These are phyloP conservation scores for Cepaea nemoralis DNA, from an alignment of 1,140 invertebrate species.

Conservation along the genomic window DNA sequence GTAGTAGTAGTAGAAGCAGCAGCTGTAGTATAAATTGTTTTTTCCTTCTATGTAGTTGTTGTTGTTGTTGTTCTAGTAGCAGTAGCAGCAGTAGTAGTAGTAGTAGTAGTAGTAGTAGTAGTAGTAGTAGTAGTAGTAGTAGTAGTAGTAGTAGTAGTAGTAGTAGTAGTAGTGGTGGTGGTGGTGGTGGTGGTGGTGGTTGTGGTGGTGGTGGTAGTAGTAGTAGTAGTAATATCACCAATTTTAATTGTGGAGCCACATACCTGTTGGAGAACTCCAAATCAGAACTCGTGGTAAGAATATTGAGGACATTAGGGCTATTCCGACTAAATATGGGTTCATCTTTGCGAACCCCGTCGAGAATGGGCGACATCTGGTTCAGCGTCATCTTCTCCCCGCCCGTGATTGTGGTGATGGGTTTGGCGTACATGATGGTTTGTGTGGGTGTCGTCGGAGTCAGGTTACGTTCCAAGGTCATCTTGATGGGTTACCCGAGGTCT, in stretches of 20 bases:
- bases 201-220: too few species aligned
- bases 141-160: too few species aligned
- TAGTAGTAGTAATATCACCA: background rate
- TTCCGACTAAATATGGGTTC: constrained; percentile 71
- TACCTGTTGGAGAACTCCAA: constrained; percentile 71
- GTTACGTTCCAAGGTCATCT: constrained; percentile 66
- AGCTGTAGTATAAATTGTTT: background rate
- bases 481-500: constrained; percentile 14
- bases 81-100: too few species aligned
- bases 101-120: too few species aligned
- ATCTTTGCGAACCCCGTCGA: constrained; percentile 62
- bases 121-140: too few species aligned
- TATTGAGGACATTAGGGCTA: constrained; percentile 69
- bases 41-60: background rate
- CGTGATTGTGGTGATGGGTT: constrained; percentile 39
- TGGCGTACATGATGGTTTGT: constrained; percentile 42
- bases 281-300: constrained; percentile 67
- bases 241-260: constrained; percentile 19
- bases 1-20: too few species aligned
- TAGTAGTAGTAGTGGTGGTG: too few species aligned
- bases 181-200: too few species aligned
- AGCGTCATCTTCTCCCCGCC: constrained; percentile 3
- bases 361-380: constrained; percentile 24
- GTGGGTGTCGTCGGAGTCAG: constrained; percentile 54
- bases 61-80: too few species aligned